Evolutionary conservation across 2,113 vertebrate species (phyloP), one percentile per base, ranked within the genome.

Genomic region (Ammodytes dubius): DNA sequence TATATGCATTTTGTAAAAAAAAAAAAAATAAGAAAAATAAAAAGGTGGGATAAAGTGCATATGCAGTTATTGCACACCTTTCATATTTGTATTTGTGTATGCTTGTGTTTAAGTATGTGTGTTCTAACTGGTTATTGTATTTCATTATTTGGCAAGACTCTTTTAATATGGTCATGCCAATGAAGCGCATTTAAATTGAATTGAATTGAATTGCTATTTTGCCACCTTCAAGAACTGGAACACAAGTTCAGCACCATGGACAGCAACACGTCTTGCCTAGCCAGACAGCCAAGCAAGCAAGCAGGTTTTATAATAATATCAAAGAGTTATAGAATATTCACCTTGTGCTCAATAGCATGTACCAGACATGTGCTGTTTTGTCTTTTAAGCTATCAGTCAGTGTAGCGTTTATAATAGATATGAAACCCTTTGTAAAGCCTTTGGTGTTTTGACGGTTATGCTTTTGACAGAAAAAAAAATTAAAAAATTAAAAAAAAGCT

Each of bases 211-310:
- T 27, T 27, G 27, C 27, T 27, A 27, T 27, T 27, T 27, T 27
- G 40, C 3, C 40, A 14, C 27, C 5, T 12, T 7, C 56, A 43
- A 76, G n/a, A 75, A 69, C 42, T 63, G 35, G 15, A 60, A 56
- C 8, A 58, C 37, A 27, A 60, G 42, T 94, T 94, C 90, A 92
- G 91, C 81, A 94, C 93, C 91, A 84, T 0, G 79, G 92, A 92
- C 83, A 95, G 90, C 84, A 58, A 74, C 83, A 74, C 52, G 67
- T 15, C 64, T 53, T 47, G 63, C 71, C 53, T 58, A 79, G 71
- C 45, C 54, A 58, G 61, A 5, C 10, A 79, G 77, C 66, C 43
- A 47, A 84, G 74, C 39, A 88, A 81, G 78, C 73, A 70, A 50
- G 66, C 70, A 64, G 69, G 82, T 84, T 86, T 76, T 27, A 27